Evolutionary conservation across 2,797 vertebrate species (phyloP).

Genomic region (Sciaenops ocellatus): DNA sequence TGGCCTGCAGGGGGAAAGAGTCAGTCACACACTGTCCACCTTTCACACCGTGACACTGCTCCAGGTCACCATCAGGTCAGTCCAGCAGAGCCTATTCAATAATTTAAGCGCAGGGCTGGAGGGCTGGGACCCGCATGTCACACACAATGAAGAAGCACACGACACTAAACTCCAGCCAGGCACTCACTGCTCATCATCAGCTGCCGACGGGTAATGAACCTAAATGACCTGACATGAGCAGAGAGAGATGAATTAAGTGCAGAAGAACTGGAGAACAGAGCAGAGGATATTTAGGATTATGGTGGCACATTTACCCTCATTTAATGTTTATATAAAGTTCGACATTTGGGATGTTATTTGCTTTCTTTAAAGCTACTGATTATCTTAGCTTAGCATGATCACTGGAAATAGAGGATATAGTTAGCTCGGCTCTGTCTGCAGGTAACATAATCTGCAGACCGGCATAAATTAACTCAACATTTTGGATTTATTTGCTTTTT

Average conservation of each 20-base stretch:
- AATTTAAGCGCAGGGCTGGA: constrained; percentile 64
- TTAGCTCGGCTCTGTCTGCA: neutral
- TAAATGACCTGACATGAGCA: constrained; percentile 69
- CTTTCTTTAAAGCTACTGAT: neutral
- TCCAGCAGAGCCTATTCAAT: constrained; percentile 67
- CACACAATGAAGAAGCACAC: constrained; percentile 53
- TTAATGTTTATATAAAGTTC: constrained; percentile 14
- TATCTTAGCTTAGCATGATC: neutral
- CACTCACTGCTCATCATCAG: constrained; percentile 64
- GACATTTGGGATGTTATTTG: constrained; percentile 4
- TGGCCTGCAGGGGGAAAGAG: constrained; percentile 35
- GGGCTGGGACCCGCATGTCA: constrained; percentile 60
- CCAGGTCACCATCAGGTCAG: constrained; percentile 64
- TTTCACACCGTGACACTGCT: constrained; percentile 36
- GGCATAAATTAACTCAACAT: no score
- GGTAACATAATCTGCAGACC: neutral
- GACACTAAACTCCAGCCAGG: constrained; percentile 60
- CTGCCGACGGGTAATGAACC: constrained; percentile 60
- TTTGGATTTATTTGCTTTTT: no score
- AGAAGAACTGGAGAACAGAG: constrained; percentile 17
- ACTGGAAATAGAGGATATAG: neutral
- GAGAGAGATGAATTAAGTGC: constrained; percentile 59
- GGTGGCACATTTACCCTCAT: constrained; percentile 8
- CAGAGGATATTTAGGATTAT: constrained; percentile 25
- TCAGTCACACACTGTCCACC: constrained; percentile 41